Evolutionary conservation across 1,140 invertebrate genomes (phyloP).

Genomic region (Drosophila kepulauana): DNA sequence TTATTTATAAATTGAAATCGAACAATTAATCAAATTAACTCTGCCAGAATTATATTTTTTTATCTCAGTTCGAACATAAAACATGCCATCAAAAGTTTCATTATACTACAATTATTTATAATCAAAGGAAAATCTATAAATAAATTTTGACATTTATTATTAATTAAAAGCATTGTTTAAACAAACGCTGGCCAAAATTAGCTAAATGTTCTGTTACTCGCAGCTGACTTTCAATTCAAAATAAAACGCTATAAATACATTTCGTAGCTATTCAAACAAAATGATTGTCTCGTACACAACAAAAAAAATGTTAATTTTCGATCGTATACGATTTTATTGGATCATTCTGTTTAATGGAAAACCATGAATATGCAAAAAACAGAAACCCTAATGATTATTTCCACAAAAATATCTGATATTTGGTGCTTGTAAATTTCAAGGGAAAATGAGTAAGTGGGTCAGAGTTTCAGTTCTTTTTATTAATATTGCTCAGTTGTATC

Average conservation of each 20-base stretch:
- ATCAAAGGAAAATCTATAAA: slow-evolving; percentile 12
- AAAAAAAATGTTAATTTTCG: slow-evolving; percentile 18
- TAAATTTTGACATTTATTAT: slow-evolving; percentile 6
- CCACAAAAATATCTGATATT: background rate
- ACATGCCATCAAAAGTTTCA: background rate
- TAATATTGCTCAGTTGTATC: slow-evolving; percentile 15
- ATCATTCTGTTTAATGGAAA: background rate
- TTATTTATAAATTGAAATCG: background rate
- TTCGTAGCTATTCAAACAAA: slow-evolving; percentile 14
- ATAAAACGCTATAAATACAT: slow-evolving; percentile 15
- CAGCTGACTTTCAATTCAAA: slow-evolving; percentile 4
- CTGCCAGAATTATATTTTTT: background rate
- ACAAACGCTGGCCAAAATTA: slow-evolving; percentile 13
- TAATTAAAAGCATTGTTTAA: slow-evolving; percentile 34
- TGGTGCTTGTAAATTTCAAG: background rate
- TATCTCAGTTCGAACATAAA: background rate
- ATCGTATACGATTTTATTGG: slow-evolving; percentile 9
- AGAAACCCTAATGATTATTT: background rate
- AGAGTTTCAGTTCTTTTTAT: slow-evolving; percentile 6
- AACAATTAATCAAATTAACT: background rate
- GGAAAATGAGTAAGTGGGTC: slow-evolving; percentile 9
- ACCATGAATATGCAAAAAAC: slow-evolving; percentile 2
- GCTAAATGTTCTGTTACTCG: slow-evolving; percentile 10
- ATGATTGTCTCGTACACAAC: background rate
- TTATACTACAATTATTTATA: slow-evolving; percentile 16